Evolutionary conservation across 2,797 vertebrate genomes (phyloP), one percentile per base, ranked within the genome.

Genomic region (Vespertilio murinus): DNA sequence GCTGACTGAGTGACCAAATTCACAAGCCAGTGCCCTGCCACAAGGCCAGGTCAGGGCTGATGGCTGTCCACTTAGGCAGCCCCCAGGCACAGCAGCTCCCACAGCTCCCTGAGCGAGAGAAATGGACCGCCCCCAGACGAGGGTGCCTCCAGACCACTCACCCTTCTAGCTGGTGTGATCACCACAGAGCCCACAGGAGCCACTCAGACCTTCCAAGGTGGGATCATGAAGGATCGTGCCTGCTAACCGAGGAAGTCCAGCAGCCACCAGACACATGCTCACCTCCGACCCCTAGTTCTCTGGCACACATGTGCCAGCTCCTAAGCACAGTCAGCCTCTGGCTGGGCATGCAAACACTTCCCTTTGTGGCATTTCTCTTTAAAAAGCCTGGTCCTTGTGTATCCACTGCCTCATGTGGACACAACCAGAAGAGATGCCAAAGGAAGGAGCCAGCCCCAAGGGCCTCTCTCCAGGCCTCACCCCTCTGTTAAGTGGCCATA

Each of bases 341-440:
- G 3, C 8, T 49, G 0, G 0, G 12, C 38, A 49, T 61, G 30
- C 10, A 18, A 22, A 30, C 25, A 3, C 14, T 11, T 2, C 12
- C 0, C 6, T 1, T 84, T 0, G 1, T 1, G 9, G 5, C 12
- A 16, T 30, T 35, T 25, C 70, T 40, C 75, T 12, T 5, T 23
- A 10, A 28, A 30, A 12, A 38, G 30, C 83, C 61, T 35, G 38
- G 54, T 30, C 67, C 78, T 56, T 67, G 0, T 2, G 45, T 16
- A 23, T 5, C n/a, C 22, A 22, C 4, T 0, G 8, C 49, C 6
- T 40, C 2, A 67, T 2, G n/a, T 6, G 11, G 22, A 33, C 25
- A 9, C 25, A 16, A 33, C 20, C 4, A 2, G 59, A 61, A 6
- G 14, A 35, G 6, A 33, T 1, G 5, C 35, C 30, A 14, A 7